A percentile compares a stretch with the other conserved stretches of the same genome.
These are phyloP conservation scores for Parnassius mnemosyne DNA, from an alignment of 2,888 invertebrate species.

Conservation along the genomic window DNA sequence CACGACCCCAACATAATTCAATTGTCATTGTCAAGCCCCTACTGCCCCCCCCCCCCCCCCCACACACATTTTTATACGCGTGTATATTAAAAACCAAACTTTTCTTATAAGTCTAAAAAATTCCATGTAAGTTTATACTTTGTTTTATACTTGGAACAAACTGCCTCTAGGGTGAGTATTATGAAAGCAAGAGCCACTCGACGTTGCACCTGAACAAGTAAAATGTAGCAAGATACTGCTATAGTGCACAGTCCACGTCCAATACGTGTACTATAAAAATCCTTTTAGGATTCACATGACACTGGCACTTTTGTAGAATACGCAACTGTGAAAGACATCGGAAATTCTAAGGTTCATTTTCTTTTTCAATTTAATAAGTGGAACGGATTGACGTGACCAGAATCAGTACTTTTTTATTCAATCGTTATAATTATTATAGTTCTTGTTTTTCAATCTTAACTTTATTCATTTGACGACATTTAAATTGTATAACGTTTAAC, in stretches of 20 bases:
- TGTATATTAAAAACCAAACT: too few species aligned
- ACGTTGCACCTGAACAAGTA: constrained; percentile 38
- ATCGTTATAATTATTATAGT: too few species aligned
- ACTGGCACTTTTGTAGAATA: background rate
- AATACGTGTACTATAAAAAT: background rate
- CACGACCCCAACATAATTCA: constrained; percentile 31
- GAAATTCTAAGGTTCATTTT: background rate
- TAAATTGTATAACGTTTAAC: too few species aligned
- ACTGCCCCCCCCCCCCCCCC: constrained; percentile 2
- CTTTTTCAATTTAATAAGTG: background rate
- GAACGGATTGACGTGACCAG: background rate
- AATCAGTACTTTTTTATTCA: too few species aligned
- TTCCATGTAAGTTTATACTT: background rate
- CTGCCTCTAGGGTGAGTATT: constrained; percentile 31
- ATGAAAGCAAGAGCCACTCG: constrained; percentile 40
- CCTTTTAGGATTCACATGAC: constrained; percentile 7
- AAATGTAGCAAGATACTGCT: constrained; percentile 33
- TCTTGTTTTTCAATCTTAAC: too few species aligned
- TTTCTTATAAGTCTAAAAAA: too few species aligned
- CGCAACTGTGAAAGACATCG: background rate
- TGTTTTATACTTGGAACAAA: constrained; percentile 22
- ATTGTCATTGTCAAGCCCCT: constrained; percentile 27
- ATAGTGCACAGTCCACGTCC: constrained; percentile 25
- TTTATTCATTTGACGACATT: too few species aligned
- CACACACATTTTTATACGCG: constrained; percentile 5